Evolutionary conservation across 64 coral and sea anemone genomes (phyloP).

Genomic region (Platygyra sinensis): DNA sequence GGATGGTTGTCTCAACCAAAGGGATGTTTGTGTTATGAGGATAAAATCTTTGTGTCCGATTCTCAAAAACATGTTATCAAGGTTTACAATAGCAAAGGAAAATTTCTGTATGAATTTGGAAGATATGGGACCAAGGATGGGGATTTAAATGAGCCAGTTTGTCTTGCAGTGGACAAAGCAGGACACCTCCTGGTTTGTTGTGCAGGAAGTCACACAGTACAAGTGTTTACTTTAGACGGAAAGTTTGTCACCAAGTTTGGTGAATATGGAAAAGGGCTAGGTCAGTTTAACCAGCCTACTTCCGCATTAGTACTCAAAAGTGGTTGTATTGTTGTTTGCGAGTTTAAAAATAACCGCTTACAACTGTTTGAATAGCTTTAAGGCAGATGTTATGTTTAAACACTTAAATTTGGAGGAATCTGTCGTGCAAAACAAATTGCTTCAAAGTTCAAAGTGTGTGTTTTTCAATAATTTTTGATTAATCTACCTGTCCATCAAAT

Average conservation of each 20-base stretch:
- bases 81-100: neutral
- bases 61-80: neutral
- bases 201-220: neutral
- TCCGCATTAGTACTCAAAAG: neutral
- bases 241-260: slow-evolving; percentile 33
- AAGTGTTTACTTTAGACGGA: slow-evolving; percentile 24
- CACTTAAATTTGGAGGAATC: too few species aligned
- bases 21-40: slow-evolving; percentile 2
- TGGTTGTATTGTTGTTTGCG: slow-evolving; percentile 29
- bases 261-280: neutral
- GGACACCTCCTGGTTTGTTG: slow-evolving; percentile 26
- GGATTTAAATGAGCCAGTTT: neutral
- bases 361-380: slow-evolving; percentile 1
- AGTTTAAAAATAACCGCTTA: neutral
- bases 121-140: neutral
- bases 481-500: too few species aligned
- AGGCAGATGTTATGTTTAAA: too few species aligned
- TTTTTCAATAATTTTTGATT: too few species aligned
- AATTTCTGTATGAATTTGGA: slow-evolving; percentile 29
- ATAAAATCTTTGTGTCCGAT: slow-evolving; percentile 29
- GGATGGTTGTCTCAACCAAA: neutral
- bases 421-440: too few species aligned
- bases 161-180: slow-evolving; percentile 40
- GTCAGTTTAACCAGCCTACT: neutral
- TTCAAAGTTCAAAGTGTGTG: too few species aligned